Conservation (phyloP, 2,888 invertebrate genomes). For the Nomada ruficornis region DNA sequence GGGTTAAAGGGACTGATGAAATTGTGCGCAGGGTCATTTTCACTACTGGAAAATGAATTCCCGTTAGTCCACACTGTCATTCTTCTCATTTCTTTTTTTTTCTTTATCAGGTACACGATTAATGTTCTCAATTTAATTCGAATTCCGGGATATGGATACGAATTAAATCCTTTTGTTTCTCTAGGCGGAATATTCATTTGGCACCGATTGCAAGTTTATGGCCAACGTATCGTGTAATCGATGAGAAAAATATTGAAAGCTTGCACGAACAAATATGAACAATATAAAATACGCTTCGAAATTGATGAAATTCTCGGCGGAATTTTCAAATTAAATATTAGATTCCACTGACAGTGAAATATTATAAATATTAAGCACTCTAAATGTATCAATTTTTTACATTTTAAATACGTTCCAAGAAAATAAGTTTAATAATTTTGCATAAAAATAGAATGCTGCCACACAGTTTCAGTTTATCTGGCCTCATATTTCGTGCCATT, state of each 20-base stretch:
- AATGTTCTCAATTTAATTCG: constrained; percentile 63
- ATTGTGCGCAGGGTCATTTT: constrained; percentile 53
- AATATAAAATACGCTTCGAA: neutral
- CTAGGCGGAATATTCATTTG: constrained; percentile 49
- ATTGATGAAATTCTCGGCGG: neutral
- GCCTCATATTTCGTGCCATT: too few species aligned
- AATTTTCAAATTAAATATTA: neutral
- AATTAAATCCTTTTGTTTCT: constrained; percentile 35
- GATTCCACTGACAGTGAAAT: neutral
- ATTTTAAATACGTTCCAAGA: too few species aligned
- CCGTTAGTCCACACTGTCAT: constrained; percentile 54
- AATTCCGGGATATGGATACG: constrained; percentile 21
- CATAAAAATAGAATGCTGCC: too few species aligned
- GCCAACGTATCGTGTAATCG: neutral
- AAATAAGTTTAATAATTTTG: too few species aligned
- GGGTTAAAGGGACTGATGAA: constrained; percentile 56
- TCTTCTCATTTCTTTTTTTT: constrained; percentile 42
- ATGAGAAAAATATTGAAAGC: constrained; percentile 6
- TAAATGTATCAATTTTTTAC: too few species aligned
- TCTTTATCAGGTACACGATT: neutral
- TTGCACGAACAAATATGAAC: too few species aligned
- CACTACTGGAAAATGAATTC: constrained; percentile 59
- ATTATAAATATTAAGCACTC: too few species aligned
- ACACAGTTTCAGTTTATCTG: too few species aligned
- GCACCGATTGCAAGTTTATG: constrained; percentile 19